Evolutionary conservation across 2,888 invertebrate species (phyloP).

Genomic region (Agonum fuliginosum): DNA sequence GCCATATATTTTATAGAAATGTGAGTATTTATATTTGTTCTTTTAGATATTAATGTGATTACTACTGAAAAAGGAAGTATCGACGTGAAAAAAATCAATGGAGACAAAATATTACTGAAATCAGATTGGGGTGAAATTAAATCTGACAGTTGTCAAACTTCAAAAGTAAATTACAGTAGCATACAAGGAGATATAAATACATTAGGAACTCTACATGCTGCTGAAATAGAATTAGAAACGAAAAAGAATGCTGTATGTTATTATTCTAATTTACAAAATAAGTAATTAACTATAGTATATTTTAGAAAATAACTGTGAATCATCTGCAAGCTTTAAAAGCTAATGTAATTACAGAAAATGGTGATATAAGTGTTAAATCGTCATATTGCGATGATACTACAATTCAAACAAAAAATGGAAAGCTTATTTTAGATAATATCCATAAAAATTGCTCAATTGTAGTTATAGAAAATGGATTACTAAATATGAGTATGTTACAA

Average conservation of each 20-base stretch:
- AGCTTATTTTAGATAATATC: conserved; percentile 67
- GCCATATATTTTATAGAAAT: conserved; percentile 21
- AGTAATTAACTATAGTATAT: conserved; percentile 59
- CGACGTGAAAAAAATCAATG: conserved; percentile 67
- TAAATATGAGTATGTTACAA: conserved; percentile 66
- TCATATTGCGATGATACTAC: conserved; percentile 67
- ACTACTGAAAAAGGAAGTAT: conserved; percentile 66
- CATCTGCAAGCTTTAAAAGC: conserved; percentile 67
- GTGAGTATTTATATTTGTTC: not conserved
- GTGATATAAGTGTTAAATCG: conserved; percentile 67
- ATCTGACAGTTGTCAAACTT: conserved; percentile 60
- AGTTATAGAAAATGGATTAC: conserved; percentile 65
- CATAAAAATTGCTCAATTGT: conserved; percentile 67
- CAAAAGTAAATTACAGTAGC: conserved; percentile 28
- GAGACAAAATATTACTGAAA: conserved; percentile 65
- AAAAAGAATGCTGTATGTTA: conserved; percentile 65
- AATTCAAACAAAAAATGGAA: conserved; percentile 66
- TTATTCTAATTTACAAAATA: not conserved
- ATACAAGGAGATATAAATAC: conserved; percentile 40
- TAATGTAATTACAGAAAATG: conserved; percentile 65
- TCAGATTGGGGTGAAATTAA: conserved; percentile 67
- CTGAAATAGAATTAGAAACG: conserved; percentile 64
- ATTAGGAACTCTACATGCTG: conserved; percentile 67
- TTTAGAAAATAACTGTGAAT: conserved; percentile 67
- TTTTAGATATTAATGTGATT: conserved; percentile 67